phyloP scores from a whole-genome alignment of 2,113 vertebrate species.

The Cyanocitta stelleri region DNA sequence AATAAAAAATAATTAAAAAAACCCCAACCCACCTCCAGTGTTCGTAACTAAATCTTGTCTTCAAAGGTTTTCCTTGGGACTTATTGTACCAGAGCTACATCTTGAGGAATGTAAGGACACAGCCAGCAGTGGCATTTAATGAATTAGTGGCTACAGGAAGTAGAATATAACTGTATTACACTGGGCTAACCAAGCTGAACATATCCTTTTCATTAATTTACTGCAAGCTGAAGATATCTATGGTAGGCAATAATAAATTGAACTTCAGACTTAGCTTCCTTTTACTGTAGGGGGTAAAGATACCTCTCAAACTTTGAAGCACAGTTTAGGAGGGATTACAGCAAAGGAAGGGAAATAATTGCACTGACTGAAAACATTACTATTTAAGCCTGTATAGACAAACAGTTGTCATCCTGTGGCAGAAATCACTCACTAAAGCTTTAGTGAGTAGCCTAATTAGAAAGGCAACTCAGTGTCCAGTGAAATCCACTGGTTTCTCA shows the following conservation, averaged over 20 bases:
- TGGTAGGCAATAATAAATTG: neutral
- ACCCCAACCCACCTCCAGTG: rapidly evolving
- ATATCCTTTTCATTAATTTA: neutral
- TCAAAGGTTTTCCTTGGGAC: neutral
- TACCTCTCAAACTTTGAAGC: neutral
- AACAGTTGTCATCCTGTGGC: neutral
- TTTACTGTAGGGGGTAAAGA: neutral
- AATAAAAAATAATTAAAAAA: too few relatives aligned
- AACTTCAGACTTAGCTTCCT: neutral
- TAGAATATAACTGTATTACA: neutral
- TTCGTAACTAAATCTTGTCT: neutral
- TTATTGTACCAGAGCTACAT: neutral
- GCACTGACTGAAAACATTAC: neutral
- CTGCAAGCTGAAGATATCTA: neutral
- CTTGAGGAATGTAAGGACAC: neutral
- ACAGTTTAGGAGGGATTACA: neutral
- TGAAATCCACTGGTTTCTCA: neutral
- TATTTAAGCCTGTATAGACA: neutral
- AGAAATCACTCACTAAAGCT: neutral
- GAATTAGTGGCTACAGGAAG: neutral
- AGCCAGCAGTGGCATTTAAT: neutral
- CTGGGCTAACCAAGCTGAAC: neutral
- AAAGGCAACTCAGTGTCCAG: neutral
- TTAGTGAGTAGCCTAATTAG: neutral
- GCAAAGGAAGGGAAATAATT: neutral